Conservation (phyloP, 2,888 invertebrate genomes). For the Tetranychus piercei region DNA sequence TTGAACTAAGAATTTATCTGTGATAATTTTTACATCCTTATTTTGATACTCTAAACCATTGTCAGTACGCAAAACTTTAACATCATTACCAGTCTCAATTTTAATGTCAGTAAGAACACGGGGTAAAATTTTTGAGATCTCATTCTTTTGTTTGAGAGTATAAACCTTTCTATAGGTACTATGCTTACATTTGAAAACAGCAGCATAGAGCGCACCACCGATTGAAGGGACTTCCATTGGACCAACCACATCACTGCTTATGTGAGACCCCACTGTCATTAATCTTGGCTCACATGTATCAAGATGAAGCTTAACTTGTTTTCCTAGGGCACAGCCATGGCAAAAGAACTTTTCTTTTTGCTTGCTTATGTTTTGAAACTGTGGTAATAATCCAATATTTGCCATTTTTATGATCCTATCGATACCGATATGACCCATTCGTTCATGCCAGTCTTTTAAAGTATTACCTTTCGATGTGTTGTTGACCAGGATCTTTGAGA, state of each 20-base stretch:
- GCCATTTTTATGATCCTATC: not conserved
- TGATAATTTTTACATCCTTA: slow-evolving; percentile 14
- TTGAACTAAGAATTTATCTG: not conserved
- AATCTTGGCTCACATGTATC: not conserved
- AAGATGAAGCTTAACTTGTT: not conserved
- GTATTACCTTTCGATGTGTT: not conserved
- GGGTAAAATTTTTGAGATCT: not conserved
- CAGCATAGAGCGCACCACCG: not conserved
- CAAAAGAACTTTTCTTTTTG: not conserved
- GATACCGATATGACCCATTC: not conserved
- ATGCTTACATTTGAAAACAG: not conserved
- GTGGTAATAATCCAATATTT: not conserved
- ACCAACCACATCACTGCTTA: not conserved
- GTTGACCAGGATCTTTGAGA: no score
- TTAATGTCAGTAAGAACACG: not conserved
- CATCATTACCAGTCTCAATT: slow-evolving; percentile 1
- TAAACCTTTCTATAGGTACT: not conserved
- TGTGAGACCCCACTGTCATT: not conserved
- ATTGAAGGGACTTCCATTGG: not conserved
- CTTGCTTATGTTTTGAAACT: not conserved
- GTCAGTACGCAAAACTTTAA: not conserved
- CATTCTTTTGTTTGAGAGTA: not conserved
- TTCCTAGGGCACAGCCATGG: not conserved
- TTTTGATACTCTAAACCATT: slow-evolving; percentile 20
- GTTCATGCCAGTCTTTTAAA: not conserved